Percentiles rank a stretch among this genome's conserved stretches.
phyloP scores from a whole-genome alignment of 2,113 vertebrate species.

The Nyctibius bracteatus region DNA sequence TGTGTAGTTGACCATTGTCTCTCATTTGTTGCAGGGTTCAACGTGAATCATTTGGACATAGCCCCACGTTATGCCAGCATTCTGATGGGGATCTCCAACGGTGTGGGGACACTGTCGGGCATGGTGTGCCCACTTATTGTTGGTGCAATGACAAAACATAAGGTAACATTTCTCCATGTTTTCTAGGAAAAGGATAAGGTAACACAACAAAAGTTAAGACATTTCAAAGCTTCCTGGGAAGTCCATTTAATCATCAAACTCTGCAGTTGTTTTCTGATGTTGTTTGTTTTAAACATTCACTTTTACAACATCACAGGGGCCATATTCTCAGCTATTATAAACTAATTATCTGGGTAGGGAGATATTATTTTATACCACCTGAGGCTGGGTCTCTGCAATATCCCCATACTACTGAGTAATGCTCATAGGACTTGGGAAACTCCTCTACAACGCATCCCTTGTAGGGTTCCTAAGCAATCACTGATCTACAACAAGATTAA shows the following conservation, averaged over 20 bases:
- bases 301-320: neutral
- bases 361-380: neutral
- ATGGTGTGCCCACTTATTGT: slow-evolving; percentile 98
- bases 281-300: neutral
- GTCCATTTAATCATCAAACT: neutral
- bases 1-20: neutral
- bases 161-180: slow-evolving; percentile 73
- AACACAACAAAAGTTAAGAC: neutral
- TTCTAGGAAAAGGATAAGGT: neutral
- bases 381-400: neutral
- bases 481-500: neutral
- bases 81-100: slow-evolving; percentile 97
- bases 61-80: slow-evolving; percentile 97
- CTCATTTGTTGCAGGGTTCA: slow-evolving; percentile 83
- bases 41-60: slow-evolving; percentile 97
- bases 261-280: neutral
- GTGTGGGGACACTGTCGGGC: slow-evolving; percentile 92
- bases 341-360: neutral
- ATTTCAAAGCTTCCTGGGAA: neutral
- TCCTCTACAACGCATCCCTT: neutral
- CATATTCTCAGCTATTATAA: neutral
- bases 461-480: neutral
- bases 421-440: neutral
- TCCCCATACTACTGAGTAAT: neutral
- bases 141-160: slow-evolving; percentile 93